Evolutionary conservation across 2,113 vertebrate genomes (phyloP).

Genomic region (Corythaixoides concolor): DNA sequence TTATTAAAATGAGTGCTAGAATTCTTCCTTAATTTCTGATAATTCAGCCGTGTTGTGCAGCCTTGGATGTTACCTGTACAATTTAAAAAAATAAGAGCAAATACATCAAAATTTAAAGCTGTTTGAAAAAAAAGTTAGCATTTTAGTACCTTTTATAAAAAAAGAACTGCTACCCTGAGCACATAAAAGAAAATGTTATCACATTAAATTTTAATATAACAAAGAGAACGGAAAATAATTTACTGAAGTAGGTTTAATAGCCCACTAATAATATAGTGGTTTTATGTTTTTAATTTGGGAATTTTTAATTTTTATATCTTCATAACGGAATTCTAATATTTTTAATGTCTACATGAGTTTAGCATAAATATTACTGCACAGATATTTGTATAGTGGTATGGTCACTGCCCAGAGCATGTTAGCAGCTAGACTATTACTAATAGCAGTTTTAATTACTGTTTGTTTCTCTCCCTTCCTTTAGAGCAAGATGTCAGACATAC

Average conservation of each 20-base stretch:
- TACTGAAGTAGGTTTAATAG: neutral
- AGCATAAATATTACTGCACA: neutral
- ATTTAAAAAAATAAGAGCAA: neutral
- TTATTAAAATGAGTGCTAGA: neutral
- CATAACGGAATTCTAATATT: neutral
- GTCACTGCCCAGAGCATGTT: neutral
- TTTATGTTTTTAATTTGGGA: neutral
- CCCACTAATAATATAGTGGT: neutral
- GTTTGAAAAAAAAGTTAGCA: neutral
- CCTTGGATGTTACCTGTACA: neutral
- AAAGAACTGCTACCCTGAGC: accelerated
- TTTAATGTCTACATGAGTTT: neutral
- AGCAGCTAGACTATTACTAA: neutral
- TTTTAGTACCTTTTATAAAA: neutral
- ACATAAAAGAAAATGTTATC: neutral
- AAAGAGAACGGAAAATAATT: neutral
- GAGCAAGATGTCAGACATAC: neutral
- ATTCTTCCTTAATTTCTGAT: neutral
- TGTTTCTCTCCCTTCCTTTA: neutral
- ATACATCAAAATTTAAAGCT: neutral
- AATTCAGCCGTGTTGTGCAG: too few species aligned
- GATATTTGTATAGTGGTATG: neutral
- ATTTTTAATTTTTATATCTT: neutral
- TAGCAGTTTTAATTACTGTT: neutral
- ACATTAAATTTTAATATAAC: neutral